Conservation (phyloP, 2,888 invertebrate genomes). For the Coleophora flavipennella region DNA sequence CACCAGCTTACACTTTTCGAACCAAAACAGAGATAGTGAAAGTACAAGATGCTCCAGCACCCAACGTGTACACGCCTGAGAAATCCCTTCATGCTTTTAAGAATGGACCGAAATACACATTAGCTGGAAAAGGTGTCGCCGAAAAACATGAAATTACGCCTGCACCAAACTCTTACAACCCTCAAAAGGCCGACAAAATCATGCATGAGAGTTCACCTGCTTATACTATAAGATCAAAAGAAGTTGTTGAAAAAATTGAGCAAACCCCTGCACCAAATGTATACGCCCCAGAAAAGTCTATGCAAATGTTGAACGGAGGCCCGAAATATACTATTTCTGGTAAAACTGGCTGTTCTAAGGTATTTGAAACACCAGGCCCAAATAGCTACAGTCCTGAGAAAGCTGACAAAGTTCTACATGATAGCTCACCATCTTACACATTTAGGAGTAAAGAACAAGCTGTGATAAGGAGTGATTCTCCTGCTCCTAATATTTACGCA, state of each 20-base stretch:
- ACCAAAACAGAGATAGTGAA: conserved; percentile 56
- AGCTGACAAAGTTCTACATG: conserved; percentile 70
- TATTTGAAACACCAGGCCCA: conserved; percentile 75
- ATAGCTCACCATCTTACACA: conserved; percentile 78
- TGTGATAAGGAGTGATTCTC: conserved; percentile 75
- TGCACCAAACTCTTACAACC: conserved; percentile 75
- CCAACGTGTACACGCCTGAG: conserved; percentile 70
- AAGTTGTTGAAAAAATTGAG: conserved; percentile 74
- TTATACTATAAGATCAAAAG: conserved; percentile 80
- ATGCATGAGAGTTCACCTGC: conserved; percentile 76
- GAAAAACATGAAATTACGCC: conserved; percentile 73
- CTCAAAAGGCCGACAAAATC: conserved; percentile 72
- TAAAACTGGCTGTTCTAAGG: conserved; percentile 71
- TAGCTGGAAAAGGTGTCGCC: conserved; percentile 72
- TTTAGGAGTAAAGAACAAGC: conserved; percentile 79
- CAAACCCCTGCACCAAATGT: conserved; percentile 80
- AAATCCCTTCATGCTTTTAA: conserved; percentile 67
- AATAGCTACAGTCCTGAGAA: conserved; percentile 74
- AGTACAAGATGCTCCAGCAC: conserved; percentile 52
- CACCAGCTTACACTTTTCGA: conserved; percentile 71
- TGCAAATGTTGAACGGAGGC: conserved; percentile 71
- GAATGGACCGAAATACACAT: conserved; percentile 75
- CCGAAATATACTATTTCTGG: conserved; percentile 81
- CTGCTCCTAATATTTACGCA: conserved; percentile 77
- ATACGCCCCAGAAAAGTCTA: conserved; percentile 76